Base-by-base conservation (phyloP, 2,113 vertebrate genomes). In the Indicator maculatus region DNA sequence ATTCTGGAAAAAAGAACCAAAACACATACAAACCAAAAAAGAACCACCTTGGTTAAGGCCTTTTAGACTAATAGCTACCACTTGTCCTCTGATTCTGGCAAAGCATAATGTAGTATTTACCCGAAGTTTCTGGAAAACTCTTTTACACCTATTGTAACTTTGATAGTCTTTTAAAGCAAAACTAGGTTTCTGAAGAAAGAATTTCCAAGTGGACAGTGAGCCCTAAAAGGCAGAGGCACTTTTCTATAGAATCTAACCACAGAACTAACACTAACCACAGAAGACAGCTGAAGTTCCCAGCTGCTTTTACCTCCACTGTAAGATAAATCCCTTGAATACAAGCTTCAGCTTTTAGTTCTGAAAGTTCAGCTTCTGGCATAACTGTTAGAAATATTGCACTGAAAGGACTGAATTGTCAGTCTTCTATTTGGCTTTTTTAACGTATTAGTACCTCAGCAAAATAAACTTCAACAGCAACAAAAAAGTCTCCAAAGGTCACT, bases 401-500 rank as follows among this genome's bases (percentile, higher is more conserved):
- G n/a, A 64, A 93, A 90, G 14, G 18, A 75, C 50, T 85, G 74
- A 64, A 36, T 65, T 92, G 59, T 76, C 39, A 86, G 67, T 47
- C 86, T 71, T 84, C 79, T 82, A 78, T 89, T 82, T 73, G 87
- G 64, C 8, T 67, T 80, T 83, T 88, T 59, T 80, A 89, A n/a
- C 6, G 2, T 0, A 0, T 23, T 41, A 70, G 6, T 87, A 81
- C 77, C 90, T 86, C 65, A 96, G 84, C 60, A 85, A 90, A 95
- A 93, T 64, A 3, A 88, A 92, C 50, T 85, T 89, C 63, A 93
- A 66, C 84, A 86, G 71, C 52, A 86, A 78, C 58, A 92, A 92
- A 82, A 89, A 89, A 95, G 89, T 82, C 89, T 92, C 89, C 84
- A 96, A 93, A 96, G 94, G 94, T 96, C 95, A 95, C 67, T 93